These are phyloP conservation scores for Leucophenga varia DNA, from an alignment of 1,140 invertebrate genomes.

Conservation along the genomic window DNA sequence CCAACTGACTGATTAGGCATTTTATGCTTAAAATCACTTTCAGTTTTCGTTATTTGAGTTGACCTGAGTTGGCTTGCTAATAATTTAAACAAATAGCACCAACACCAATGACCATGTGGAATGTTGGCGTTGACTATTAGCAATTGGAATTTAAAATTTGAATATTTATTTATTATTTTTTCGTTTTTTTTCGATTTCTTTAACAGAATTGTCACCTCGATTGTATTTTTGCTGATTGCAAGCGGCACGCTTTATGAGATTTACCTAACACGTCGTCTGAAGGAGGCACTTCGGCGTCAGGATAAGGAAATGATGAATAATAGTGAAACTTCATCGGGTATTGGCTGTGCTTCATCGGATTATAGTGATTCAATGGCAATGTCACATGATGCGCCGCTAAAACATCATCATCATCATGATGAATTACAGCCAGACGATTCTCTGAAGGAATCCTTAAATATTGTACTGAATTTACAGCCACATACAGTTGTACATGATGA, in stretches of 20 bases:
- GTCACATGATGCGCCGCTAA: conserved; percentile 31
- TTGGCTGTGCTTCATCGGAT: conserved; percentile 57
- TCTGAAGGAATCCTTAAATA: conserved; percentile 43
- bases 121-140: conserved; percentile 9
- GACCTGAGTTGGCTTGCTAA: conserved; percentile 14
- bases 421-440: conserved; percentile 32
- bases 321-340: conserved; percentile 50
- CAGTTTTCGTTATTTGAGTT: too few relatives aligned
- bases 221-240: conserved; percentile 62
- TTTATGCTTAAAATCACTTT: conserved; percentile 18
- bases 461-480: conserved; percentile 48
- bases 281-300: conserved; percentile 41
- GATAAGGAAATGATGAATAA: conserved; percentile 55
- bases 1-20: too few relatives aligned
- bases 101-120: too few relatives aligned
- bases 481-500: conserved; percentile 4
- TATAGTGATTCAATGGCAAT: conserved; percentile 47
- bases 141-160: neutral
- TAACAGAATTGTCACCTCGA: conserved; percentile 61
- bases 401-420: conserved; percentile 28
- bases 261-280: conserved; percentile 56
- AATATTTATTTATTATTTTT: neutral
- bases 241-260: conserved; percentile 66
- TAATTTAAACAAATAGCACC: conserved; percentile 10
- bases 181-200: conserved; percentile 19